Percentiles rank a stretch among this genome's conserved stretches.
phyloP scores from a whole-genome alignment of 2,113 vertebrate species.

The Xiphophorus couchianus region DNA sequence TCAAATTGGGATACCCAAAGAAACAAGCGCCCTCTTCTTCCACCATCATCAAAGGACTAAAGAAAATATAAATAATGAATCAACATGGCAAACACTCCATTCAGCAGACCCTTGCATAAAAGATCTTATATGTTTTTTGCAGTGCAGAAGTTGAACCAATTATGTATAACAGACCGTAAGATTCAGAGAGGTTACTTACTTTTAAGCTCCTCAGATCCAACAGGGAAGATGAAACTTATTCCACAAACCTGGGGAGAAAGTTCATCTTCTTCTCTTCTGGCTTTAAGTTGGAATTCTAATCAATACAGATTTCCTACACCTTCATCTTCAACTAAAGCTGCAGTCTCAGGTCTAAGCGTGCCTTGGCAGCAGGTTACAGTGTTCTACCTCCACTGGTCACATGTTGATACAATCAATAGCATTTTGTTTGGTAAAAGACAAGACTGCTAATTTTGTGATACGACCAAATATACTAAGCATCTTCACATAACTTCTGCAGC shows the following conservation, averaged over 20 bases:
- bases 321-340: neutral
- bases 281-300: constrained; percentile 26
- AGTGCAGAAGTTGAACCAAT: neutral
- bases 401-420: constrained; percentile 42
- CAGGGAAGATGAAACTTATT: constrained; percentile 32
- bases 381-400: constrained; percentile 36
- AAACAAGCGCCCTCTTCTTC: neutral
- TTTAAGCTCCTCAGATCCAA: constrained; percentile 13
- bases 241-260: constrained; percentile 27
- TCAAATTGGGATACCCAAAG: neutral
- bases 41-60: constrained; percentile 17
- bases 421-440: constrained; percentile 7
- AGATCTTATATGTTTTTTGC: neutral
- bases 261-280: neutral
- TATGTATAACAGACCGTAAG: neutral
- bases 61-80: constrained; percentile 5
- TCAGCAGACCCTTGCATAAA: constrained; percentile 2
- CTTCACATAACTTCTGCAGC: constrained; percentile 12
- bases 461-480: neutral
- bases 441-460: neutral
- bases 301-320: constrained; percentile 17
- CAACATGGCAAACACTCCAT: constrained; percentile 4
- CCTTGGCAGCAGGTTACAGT: neutral
- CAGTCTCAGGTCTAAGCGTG: constrained; percentile 11
- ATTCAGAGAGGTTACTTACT: constrained; percentile 50